Conservation (phyloP, 2,113 vertebrate species). For the Elephantulus edwardii region DNA sequence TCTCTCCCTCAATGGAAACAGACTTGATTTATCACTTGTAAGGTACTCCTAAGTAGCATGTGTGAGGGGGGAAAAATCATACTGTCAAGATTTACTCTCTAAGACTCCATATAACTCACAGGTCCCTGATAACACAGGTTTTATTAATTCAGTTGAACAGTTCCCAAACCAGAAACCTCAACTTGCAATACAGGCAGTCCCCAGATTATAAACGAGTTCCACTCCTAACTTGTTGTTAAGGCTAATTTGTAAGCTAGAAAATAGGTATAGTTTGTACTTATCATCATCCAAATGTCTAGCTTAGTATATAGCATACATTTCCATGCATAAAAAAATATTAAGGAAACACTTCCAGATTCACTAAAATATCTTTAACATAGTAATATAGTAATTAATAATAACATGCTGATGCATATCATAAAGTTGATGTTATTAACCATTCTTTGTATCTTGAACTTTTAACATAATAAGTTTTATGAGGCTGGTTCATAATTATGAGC, state of each 20-base stretch:
- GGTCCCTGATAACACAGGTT: constrained; percentile 22
- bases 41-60: constrained; percentile 49
- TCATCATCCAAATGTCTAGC: too few species aligned
- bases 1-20: constrained; percentile 56
- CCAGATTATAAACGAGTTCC: background rate
- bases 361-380: too few species aligned
- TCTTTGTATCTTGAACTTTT: background rate
- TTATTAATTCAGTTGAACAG: constrained; percentile 19
- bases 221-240: background rate
- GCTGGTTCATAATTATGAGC: background rate
- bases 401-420: background rate
- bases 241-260: too few species aligned
- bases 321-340: background rate
- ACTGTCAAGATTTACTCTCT: constrained; percentile 62
- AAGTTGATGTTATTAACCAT: background rate
- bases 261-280: too few species aligned
- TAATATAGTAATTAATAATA: too few species aligned
- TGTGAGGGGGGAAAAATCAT: constrained; percentile 34
- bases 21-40: constrained; percentile 65
- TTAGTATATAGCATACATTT: too few species aligned
- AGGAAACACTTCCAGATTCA: background rate
- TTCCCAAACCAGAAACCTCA: constrained; percentile 43
- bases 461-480: background rate
- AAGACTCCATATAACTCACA: constrained; percentile 55
- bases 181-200: background rate